phyloP scores from a whole-genome alignment of 2,888 invertebrate genomes.

The Temnothorax unifasciatus region DNA sequence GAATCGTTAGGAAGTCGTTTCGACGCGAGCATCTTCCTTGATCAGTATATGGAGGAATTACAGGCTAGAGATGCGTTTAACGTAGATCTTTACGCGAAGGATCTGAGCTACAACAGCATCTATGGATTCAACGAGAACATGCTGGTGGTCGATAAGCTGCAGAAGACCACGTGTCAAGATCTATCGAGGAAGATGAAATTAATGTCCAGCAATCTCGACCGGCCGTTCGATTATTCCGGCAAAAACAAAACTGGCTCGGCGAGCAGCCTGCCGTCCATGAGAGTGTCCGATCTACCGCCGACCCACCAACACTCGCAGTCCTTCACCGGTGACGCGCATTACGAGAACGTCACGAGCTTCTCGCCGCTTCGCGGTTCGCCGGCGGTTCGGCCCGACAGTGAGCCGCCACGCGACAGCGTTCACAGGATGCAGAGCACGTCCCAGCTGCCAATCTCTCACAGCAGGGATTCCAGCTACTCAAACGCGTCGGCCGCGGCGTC shows the following conservation, averaged over 20 bases:
- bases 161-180: constrained; percentile 79
- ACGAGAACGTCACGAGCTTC: constrained; percentile 82
- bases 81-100: constrained; percentile 84
- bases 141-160: constrained; percentile 78
- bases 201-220: constrained; percentile 73
- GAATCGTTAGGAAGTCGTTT: constrained; percentile 88
- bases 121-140: constrained; percentile 83
- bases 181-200: constrained; percentile 67
- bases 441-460: constrained; percentile 73
- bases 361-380: constrained; percentile 79
- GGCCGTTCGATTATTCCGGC: constrained; percentile 76
- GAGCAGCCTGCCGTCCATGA: constrained; percentile 84
- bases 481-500: constrained; percentile 71
- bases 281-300: constrained; percentile 81
- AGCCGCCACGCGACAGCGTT: constrained; percentile 62
- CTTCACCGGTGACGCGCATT: constrained; percentile 83
- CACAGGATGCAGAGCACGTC: constrained; percentile 61
- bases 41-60: constrained; percentile 90
- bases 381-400: constrained; percentile 72
- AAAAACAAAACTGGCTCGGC: constrained; percentile 83
- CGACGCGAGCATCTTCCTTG: constrained; percentile 89
- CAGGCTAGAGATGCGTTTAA: constrained; percentile 87
- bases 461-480: constrained; percentile 81
- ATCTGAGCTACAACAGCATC: constrained; percentile 82
- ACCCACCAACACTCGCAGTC: constrained; percentile 84